A percentile compares a stretch with the other conserved stretches of the same genome.
phyloP scores from a whole-genome alignment of 1,140 invertebrate species.

The Platorchestia sp. region DNA sequence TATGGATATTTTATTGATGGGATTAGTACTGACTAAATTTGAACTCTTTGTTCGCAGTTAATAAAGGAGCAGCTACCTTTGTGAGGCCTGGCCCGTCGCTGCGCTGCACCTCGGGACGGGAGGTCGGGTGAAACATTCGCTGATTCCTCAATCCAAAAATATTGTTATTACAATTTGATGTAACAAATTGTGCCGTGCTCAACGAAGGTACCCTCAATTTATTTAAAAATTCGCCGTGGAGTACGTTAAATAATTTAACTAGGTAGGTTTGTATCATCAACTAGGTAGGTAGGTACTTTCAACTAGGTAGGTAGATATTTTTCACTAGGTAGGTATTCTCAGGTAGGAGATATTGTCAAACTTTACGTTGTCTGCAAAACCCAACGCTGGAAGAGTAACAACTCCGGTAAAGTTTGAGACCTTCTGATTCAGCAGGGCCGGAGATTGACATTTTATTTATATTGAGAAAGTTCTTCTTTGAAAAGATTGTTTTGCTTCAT shows the following conservation, averaged over 20 bases:
- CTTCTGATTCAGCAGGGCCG: too few relatives aligned
- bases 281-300: too few relatives aligned
- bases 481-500: too few relatives aligned
- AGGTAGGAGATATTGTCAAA: too few relatives aligned
- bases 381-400: too few relatives aligned
- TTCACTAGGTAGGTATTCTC: too few relatives aligned
- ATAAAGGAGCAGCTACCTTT: slow-evolving; percentile 51
- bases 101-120: not conserved
- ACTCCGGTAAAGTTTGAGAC: too few relatives aligned
- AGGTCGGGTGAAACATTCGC: not conserved
- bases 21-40: not conserved
- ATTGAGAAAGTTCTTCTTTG: too few relatives aligned
- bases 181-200: not conserved
- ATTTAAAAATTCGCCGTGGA: too few relatives aligned
- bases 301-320: too few relatives aligned
- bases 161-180: not conserved
- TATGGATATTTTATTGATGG: not conserved
- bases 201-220: not conserved
- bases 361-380: too few relatives aligned
- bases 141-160: not conserved
- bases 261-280: not conserved
- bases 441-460: too few relatives aligned
- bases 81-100: not conserved
- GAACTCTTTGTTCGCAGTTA: slow-evolving; percentile 36
- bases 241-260: not conserved